Conservation (phyloP, 2,797 vertebrate species). For the Pogoniulus pusillus region DNA sequence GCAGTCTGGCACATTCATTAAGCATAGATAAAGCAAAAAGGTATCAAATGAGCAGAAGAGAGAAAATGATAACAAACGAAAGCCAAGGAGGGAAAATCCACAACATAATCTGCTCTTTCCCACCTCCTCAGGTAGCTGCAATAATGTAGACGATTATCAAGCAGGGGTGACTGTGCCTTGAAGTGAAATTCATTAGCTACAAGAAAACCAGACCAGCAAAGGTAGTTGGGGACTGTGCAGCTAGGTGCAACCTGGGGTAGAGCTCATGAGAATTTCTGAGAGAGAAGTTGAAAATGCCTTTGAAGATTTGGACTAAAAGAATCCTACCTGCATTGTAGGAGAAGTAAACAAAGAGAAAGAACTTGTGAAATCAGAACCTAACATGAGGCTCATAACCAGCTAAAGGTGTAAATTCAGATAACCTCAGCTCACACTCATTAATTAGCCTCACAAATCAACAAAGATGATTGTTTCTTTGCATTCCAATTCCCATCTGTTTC, state of each 20-base stretch:
- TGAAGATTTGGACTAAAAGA: background rate
- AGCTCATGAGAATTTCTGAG: background rate
- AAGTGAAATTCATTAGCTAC: background rate
- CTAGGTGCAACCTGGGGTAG: background rate
- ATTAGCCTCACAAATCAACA: background rate
- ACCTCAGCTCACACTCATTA: background rate
- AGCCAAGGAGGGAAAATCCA: background rate
- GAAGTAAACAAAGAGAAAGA: background rate
- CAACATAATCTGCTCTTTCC: background rate
- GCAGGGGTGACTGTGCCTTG: background rate
- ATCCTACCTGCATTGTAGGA: background rate
- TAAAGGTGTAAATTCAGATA: slow-evolving; percentile 12
- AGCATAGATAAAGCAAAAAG: background rate
- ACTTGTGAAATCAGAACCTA: background rate
- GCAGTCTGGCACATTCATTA: background rate
- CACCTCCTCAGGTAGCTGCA: background rate
- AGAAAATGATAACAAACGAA: background rate
- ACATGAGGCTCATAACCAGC: background rate
- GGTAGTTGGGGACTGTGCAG: background rate
- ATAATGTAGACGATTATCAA: background rate
- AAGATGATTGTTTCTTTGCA: background rate
- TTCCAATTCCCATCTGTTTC: background rate
- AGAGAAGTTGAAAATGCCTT: background rate
- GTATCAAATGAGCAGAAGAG: background rate
- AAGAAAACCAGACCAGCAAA: background rate